Evolutionary conservation across 2,888 invertebrate genomes (phyloP).

Genomic region (Drosophila prostipennis): DNA sequence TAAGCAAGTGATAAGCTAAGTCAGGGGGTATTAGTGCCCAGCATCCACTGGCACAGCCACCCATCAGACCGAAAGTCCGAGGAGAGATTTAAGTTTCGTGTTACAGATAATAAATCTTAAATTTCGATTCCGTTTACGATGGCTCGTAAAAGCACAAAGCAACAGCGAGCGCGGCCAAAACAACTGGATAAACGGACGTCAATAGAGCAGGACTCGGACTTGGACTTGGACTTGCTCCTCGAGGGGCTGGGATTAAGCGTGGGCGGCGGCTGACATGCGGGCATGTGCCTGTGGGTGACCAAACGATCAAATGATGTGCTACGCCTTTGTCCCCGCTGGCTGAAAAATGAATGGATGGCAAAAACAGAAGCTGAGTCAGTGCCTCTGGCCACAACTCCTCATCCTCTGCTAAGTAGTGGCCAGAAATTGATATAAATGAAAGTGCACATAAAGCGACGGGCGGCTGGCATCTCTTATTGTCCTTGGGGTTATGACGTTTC

Average conservation of each 20-base stretch:
- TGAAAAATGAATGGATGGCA: constrained; percentile 58
- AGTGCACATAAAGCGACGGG: constrained; percentile 60
- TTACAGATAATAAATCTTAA: constrained; percentile 78
- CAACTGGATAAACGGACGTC: constrained; percentile 33
- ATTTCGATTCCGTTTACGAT: constrained; percentile 73
- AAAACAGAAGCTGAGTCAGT: constrained; percentile 6
- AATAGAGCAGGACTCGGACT: constrained; percentile 20
- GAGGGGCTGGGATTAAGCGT: constrained; percentile 8
- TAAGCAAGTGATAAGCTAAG: constrained; percentile 67
- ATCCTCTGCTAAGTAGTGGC: constrained; percentile 16
- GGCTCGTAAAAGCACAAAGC: constrained; percentile 68
- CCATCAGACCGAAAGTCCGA: constrained; percentile 21
- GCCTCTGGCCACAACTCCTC: constrained; percentile 15
- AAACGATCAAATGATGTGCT: constrained; percentile 56
- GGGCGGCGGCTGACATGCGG: constrained; percentile 25
- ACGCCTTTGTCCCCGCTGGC: constrained; percentile 32
- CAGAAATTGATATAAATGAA: constrained; percentile 77
- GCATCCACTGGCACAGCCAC: constrained; percentile 2
- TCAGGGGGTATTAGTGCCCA: constrained; percentile 11
- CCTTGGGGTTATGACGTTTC: constrained; percentile 53
- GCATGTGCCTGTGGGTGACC: constrained; percentile 51
- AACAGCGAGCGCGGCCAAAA: constrained; percentile 22
- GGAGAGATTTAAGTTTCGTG: constrained; percentile 66
- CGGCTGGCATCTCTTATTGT: constrained; percentile 55
- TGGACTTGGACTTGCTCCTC: constrained; percentile 9